These are phyloP conservation scores for Epiblema foenella DNA, from an alignment of 2,888 invertebrate species.

Conservation along the genomic window DNA sequence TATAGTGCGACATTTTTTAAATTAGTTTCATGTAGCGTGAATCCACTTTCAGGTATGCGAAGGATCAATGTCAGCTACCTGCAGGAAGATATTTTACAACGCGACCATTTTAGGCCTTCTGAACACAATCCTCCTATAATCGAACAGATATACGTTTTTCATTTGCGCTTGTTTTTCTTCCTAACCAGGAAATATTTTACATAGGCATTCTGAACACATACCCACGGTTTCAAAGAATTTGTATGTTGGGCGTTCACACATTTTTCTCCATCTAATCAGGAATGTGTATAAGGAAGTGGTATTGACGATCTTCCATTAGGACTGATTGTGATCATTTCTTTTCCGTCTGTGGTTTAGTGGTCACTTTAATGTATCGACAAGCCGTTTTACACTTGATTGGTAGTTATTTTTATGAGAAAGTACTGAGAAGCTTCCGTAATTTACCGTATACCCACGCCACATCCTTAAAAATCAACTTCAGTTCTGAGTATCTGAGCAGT, in stretches of 20 bases:
- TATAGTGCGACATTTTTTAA: too few relatives aligned
- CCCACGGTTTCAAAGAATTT: too few relatives aligned
- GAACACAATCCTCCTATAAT: too few relatives aligned
- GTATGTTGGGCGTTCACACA: background rate
- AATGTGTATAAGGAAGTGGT: slow-evolving; percentile 19
- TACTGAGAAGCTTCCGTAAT: background rate
- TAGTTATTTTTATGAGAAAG: background rate
- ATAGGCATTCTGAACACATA: too few relatives aligned
- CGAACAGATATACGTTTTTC: too few relatives aligned
- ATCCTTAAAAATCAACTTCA: background rate
- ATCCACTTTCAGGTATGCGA: too few relatives aligned
- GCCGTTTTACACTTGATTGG: background rate
- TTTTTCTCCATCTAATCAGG: slow-evolving; percentile 1
- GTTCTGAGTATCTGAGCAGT: background rate
- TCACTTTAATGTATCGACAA: slow-evolving; percentile 12
- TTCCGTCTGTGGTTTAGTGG: slow-evolving; percentile 31
- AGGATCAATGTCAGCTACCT: too few relatives aligned
- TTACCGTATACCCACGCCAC: background rate
- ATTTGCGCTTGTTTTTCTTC: too few relatives aligned
- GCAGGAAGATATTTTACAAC: too few relatives aligned
- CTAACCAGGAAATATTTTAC: too few relatives aligned
- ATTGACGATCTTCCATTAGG: slow-evolving; percentile 16
- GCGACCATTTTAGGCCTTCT: too few relatives aligned
- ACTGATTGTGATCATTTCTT: slow-evolving; percentile 28
- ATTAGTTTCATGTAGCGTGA: too few relatives aligned